Evolutionary conservation across 2,113 vertebrate genomes (phyloP).

Genomic region (Alouatta palliata): DNA sequence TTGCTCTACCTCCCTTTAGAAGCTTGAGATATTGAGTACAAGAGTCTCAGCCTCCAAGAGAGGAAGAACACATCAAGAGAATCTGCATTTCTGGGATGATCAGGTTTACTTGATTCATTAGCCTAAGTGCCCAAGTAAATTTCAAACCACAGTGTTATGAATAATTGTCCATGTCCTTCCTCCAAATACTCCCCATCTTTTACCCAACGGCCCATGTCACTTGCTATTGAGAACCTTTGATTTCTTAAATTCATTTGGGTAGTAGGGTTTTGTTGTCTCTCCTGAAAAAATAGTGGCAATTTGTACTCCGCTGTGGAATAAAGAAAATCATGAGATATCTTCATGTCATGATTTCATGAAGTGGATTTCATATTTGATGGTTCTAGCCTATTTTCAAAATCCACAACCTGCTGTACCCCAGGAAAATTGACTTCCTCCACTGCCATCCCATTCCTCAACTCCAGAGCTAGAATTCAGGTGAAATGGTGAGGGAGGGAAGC

Average conservation of each 20-base stretch:
- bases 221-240: rapidly evolving
- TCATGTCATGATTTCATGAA: neutral
- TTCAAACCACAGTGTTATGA: too few species aligned
- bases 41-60: neutral
- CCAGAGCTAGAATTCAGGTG: neutral
- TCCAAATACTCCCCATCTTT: rapidly evolving
- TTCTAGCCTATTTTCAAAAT: neutral
- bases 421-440: neutral
- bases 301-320: neutral
- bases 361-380: neutral
- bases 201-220: rapidly evolving
- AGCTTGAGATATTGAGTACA: neutral
- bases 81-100: neutral
- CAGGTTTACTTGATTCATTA: neutral
- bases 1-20: neutral
- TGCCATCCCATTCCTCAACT: too few species aligned
- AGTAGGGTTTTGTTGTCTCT: neutral
- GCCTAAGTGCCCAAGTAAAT: neutral
- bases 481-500: neutral
- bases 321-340: neutral
- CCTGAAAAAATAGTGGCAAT: neutral
- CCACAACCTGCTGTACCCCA: neutral
- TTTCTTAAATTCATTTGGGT: neutral
- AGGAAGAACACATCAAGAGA: neutral
- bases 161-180: too few species aligned